Evolutionary conservation across 2,797 vertebrate genomes (phyloP).

Genomic region (Helarctos malayanus): DNA sequence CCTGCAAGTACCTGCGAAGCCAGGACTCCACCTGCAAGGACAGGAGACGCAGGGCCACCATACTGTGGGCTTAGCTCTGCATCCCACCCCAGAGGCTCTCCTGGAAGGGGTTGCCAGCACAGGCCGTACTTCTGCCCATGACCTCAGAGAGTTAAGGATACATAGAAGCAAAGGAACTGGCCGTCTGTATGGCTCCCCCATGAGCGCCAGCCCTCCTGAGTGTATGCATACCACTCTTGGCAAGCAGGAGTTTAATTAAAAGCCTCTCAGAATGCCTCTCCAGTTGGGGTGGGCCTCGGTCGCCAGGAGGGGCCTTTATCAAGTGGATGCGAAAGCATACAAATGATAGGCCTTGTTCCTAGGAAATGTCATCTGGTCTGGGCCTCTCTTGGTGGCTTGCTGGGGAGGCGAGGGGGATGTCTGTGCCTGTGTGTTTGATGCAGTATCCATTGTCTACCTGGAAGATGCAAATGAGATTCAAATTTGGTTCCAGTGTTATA

Average conservation of each 20-base stretch:
- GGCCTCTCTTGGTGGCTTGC: constrained; percentile 59
- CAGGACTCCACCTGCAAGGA: constrained; percentile 70
- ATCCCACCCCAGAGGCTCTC: background rate
- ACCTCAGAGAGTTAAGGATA: constrained; percentile 70
- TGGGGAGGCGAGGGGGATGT: background rate
- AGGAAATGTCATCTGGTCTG: constrained; percentile 75
- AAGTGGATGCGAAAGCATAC: constrained; percentile 60
- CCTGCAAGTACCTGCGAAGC: background rate
- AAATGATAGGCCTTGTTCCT: constrained; percentile 64
- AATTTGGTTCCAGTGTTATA: constrained; percentile 81
- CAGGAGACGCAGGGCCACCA: constrained; percentile 76
- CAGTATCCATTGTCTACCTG: constrained; percentile 86
- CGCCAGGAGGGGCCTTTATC: constrained; percentile 77
- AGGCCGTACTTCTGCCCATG: constrained; percentile 65
- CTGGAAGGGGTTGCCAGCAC: constrained; percentile 2
- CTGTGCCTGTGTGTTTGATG: background rate
- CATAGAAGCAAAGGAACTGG: constrained; percentile 50
- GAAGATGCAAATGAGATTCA: constrained; percentile 90
- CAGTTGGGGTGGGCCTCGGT: constrained; percentile 66
- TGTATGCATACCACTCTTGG: constrained; percentile 79
- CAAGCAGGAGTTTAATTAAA: constrained; percentile 87
- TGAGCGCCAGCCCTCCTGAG: constrained; percentile 71
- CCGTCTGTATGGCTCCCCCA: constrained; percentile 67
- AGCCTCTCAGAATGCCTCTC: constrained; percentile 83
- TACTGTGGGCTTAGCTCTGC: background rate